Conservation (phyloP, 2,113 vertebrate genomes). For the Candoia aspera region DNA sequence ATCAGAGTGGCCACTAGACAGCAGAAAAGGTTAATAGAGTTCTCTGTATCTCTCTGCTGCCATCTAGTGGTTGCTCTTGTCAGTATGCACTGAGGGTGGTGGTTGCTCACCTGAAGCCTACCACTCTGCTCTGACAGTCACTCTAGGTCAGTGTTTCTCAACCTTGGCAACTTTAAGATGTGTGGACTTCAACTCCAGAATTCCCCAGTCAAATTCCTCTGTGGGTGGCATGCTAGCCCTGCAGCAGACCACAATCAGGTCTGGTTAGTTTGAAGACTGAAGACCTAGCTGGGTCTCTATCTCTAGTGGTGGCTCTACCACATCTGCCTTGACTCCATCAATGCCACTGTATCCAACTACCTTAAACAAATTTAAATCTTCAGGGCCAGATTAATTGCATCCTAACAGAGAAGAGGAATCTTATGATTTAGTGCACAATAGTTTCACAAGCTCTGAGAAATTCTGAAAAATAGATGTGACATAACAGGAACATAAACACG, state of each 20-base stretch:
- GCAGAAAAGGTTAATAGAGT: neutral
- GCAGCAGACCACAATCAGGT: neutral
- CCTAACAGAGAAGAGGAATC: neutral
- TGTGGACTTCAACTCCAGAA: too few relatives aligned
- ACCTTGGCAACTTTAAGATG: too few relatives aligned
- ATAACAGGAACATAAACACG: neutral
- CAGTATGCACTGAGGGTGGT: neutral
- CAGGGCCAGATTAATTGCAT: neutral
- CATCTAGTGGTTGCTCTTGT: neutral
- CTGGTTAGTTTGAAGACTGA: neutral
- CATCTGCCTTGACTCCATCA: neutral
- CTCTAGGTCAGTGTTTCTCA: too few relatives aligned
- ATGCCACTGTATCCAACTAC: neutral
- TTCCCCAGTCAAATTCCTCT: neutral
- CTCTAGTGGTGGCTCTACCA: neutral
- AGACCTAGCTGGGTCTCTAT: neutral
- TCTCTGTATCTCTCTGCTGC: neutral
- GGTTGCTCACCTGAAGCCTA: neutral
- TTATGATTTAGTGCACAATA: neutral
- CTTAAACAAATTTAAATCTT: neutral
- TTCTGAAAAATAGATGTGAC: neutral
- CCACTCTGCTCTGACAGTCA: neutral
- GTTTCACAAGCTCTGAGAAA: neutral
- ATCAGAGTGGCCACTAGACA: neutral
- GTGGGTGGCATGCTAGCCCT: neutral